phyloP scores from a whole-genome alignment of 1,140 invertebrate species.

The Diachasma alloeum region DNA sequence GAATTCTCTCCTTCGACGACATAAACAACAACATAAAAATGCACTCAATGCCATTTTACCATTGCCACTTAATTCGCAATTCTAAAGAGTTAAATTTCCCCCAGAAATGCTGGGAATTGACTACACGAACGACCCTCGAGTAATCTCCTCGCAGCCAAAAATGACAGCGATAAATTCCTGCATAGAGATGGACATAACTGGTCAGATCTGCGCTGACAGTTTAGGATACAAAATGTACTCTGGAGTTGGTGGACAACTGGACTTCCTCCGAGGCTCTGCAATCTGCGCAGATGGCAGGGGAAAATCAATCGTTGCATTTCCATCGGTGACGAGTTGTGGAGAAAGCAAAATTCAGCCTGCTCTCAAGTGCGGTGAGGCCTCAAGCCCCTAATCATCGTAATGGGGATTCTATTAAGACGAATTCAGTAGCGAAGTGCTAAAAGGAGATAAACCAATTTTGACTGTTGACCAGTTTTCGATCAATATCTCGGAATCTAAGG shows the following conservation, averaged over 20 bases:
- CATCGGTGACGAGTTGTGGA: slow-evolving; percentile 85
- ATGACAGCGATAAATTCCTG: slow-evolving; percentile 98
- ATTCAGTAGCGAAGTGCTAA: too few species aligned
- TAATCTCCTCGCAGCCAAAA: slow-evolving; percentile 84
- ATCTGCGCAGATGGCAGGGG: slow-evolving; percentile 86
- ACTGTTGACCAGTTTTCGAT: too few species aligned
- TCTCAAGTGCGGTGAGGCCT: slow-evolving; percentile 71
- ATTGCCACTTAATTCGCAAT: too few species aligned
- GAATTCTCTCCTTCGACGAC: too few species aligned
- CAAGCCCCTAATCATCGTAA: neutral
- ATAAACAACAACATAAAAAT: neutral
- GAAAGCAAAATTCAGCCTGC: slow-evolving; percentile 85
- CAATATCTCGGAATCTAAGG: too few species aligned
- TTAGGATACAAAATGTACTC: slow-evolving; percentile 93
- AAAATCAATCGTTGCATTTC: slow-evolving; percentile 93
- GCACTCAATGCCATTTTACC: too few species aligned
- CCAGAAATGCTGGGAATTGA: slow-evolving; percentile 89
- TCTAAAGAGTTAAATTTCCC: too few species aligned
- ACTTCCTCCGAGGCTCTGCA: slow-evolving; percentile 93
- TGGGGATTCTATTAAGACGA: neutral
- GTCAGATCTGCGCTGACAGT: slow-evolving; percentile 91
- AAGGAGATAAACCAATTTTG: too few species aligned
- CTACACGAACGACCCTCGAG: slow-evolving; percentile 83
- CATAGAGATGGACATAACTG: slow-evolving; percentile 94
- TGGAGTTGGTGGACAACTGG: slow-evolving; percentile 92